A percentile compares a stretch with the other conserved stretches of the same genome.
Evolutionary conservation across 1,140 invertebrate genomes (phyloP).

Genomic region (Ctenoplectra terminalis): DNA sequence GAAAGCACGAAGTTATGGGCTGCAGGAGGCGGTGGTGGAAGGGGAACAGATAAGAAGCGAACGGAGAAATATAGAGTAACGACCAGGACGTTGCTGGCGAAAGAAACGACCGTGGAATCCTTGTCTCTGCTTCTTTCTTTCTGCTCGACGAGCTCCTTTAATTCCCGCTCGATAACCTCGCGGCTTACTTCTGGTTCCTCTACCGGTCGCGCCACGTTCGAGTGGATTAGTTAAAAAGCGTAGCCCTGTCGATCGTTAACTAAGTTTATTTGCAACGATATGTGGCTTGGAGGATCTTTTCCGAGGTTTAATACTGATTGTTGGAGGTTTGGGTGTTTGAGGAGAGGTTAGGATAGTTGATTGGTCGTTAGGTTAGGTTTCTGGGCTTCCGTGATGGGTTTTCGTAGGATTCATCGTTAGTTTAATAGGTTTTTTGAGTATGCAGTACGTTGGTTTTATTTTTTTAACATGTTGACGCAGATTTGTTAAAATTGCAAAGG

Average conservation of each 20-base stretch:
- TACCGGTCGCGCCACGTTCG: not conserved
- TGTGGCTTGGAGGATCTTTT: too few relatives aligned
- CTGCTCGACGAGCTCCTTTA: not conserved
- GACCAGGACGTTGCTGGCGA: not conserved
- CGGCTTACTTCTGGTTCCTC: not conserved
- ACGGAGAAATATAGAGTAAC: slow-evolving; percentile 37
- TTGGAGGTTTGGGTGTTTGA: too few relatives aligned
- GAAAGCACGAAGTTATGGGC: slow-evolving; percentile 61
- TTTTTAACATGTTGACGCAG: too few relatives aligned
- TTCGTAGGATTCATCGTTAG: too few relatives aligned
- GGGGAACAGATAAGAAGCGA: slow-evolving; percentile 43
- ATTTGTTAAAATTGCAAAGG: too few relatives aligned
- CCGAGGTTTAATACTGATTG: too few relatives aligned
- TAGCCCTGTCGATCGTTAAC: not conserved
- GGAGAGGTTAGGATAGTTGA: too few relatives aligned
- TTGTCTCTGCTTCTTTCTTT: not conserved
- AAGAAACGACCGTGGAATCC: slow-evolving; percentile 4
- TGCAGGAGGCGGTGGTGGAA: not conserved
- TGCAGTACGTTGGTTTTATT: too few relatives aligned
- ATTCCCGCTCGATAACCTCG: not conserved
- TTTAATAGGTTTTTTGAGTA: too few relatives aligned
- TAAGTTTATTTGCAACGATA: too few relatives aligned
- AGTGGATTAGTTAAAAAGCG: not conserved
- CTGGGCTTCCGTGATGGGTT: too few relatives aligned
- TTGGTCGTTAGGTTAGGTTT: too few relatives aligned